A percentile compares a stretch with the other conserved stretches of the same genome.
These are phyloP conservation scores for Scyliorhinus canicula DNA, from an alignment of 2,797 vertebrate species.

Conservation along the genomic window DNA sequence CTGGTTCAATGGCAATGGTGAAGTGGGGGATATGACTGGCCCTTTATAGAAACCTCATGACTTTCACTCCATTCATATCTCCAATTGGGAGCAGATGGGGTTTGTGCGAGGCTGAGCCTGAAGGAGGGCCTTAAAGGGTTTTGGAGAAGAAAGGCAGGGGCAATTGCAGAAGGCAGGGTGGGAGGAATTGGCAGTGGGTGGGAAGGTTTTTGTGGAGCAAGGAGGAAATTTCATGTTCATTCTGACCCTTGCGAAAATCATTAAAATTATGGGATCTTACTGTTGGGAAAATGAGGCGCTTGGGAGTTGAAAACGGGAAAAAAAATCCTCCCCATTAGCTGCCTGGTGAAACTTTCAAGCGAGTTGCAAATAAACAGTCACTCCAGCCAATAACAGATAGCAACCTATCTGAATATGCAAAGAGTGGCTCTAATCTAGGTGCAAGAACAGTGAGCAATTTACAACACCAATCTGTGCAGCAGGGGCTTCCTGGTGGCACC, in stretches of 20 bases:
- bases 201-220: neutral
- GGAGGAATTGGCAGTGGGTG: no score
- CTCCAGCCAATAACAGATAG: neutral
- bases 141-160: no score
- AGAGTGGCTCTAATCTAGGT: no score
- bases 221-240: neutral
- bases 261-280: neutral
- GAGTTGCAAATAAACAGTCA: neutral
- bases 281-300: neutral
- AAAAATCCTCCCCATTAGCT: neutral
- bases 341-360: neutral
- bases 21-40: no score
- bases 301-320: neutral
- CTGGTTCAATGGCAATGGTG: no score
- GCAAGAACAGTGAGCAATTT: neutral
- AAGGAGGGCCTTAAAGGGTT: no score
- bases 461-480: neutral
- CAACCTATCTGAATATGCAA: no score
- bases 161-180: no score
- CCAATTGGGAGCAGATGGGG: neutral
- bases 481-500: neutral
- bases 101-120: no score
- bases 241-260: neutral
- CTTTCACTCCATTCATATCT: neutral
- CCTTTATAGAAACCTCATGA: neutral